phyloP scores from a whole-genome alignment of 2,888 invertebrate species.

The Tipula lateralis region DNA sequence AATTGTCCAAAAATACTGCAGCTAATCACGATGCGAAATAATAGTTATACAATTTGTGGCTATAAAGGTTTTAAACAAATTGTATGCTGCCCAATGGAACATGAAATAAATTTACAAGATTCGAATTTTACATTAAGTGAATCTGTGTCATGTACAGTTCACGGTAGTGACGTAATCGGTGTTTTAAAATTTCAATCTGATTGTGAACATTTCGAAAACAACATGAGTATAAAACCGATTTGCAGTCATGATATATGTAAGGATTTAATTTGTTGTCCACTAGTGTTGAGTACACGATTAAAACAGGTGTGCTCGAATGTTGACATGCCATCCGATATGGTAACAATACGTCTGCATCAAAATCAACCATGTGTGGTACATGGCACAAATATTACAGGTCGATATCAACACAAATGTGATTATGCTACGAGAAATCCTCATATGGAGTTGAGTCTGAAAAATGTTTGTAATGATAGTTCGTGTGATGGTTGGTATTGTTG shows the following conservation, averaged over 20 bases:
- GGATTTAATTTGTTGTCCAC: background rate
- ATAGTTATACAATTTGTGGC: background rate
- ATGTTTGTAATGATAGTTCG: background rate
- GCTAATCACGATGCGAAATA: background rate
- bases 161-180: background rate
- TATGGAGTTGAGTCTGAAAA: background rate
- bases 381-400: background rate
- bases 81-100: background rate
- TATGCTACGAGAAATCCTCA: background rate
- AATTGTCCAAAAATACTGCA: background rate
- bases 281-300: background rate
- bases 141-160: background rate
- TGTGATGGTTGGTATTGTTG: conserved; percentile 2
- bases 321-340: background rate
- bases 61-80: background rate
- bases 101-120: background rate
- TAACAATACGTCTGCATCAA: background rate
- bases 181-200: background rate
- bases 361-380: background rate
- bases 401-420: background rate
- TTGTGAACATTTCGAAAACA: background rate
- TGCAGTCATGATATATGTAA: background rate
- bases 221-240: background rate
- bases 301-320: background rate
- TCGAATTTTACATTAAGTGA: background rate